These are phyloP conservation scores for Tursiops truncatus DNA, from an alignment of 2,113 vertebrate species.

Conservation along the genomic window DNA sequence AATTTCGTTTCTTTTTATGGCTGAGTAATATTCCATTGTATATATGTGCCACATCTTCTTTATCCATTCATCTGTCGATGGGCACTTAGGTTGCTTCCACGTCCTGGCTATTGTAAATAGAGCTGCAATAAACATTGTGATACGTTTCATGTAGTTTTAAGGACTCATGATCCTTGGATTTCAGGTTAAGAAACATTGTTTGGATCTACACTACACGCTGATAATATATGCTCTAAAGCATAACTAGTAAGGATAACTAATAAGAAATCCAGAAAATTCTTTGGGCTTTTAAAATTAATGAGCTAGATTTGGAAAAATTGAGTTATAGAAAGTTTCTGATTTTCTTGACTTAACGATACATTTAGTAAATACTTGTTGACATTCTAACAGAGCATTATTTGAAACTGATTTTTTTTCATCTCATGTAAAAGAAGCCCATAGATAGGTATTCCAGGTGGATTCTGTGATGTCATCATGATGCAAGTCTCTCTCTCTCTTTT, in stretches of 20 bases:
- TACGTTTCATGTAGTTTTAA: neutral
- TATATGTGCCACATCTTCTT: too few species aligned
- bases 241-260: neutral
- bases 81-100: too few species aligned
- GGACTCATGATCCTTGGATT: neutral
- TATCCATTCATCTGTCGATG: too few species aligned
- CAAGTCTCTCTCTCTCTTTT: neutral
- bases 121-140: too few species aligned
- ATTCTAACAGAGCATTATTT: neutral
- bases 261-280: neutral
- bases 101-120: too few species aligned
- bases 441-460: neutral
- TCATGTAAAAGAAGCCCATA: neutral
- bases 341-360: neutral
- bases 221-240: neutral
- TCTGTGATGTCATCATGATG: neutral
- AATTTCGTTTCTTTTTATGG: too few species aligned
- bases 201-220: neutral
- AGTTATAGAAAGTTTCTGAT: neutral
- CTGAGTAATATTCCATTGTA: too few species aligned
- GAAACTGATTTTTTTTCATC: neutral
- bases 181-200: neutral
- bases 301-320: neutral
- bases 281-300: neutral
- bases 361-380: neutral